A percentile compares a stretch with the other conserved stretches of the same genome.
Evolutionary conservation across 2,113 vertebrate genomes (phyloP).

Genomic region (Epinephelus cyanopodus): DNA sequence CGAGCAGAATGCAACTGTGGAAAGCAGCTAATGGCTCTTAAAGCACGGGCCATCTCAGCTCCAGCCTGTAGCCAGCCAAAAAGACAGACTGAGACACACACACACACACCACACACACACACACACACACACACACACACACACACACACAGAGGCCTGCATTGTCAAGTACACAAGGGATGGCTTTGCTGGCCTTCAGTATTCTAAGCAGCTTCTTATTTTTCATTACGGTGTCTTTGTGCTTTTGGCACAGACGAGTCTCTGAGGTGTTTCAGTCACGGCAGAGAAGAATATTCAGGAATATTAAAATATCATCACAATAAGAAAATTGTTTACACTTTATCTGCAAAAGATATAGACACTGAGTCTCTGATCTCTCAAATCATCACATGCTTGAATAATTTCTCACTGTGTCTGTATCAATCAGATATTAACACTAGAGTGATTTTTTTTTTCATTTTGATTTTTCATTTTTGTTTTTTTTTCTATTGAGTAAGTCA

Average conservation of each 20-base stretch:
- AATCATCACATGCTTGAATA: neutral
- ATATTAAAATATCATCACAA: neutral
- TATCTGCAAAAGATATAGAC: neutral
- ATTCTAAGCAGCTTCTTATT: slow-evolving; percentile 32
- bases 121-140: slow-evolving; percentile 21
- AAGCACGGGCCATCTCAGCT: slow-evolving; percentile 28
- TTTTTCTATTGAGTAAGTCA: too few species aligned
- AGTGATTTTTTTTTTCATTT: too few species aligned
- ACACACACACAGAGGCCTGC: slow-evolving; percentile 6
- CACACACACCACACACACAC: slow-evolving; percentile 6
- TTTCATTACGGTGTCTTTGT: slow-evolving; percentile 33
- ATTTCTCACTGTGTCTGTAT: neutral
- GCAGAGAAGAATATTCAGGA: slow-evolving; percentile 3
- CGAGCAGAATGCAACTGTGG: slow-evolving; percentile 36
- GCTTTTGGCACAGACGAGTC: slow-evolving; percentile 18
- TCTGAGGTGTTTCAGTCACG: slow-evolving; percentile 10
- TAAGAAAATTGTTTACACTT: neutral
- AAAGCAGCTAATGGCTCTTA: slow-evolving; percentile 52
- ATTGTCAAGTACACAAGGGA: slow-evolving; percentile 27
- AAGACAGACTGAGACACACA: neutral
- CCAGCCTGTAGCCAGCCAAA: slow-evolving; percentile 12
- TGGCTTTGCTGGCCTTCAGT: slow-evolving; percentile 28
- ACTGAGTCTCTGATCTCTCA: neutral
- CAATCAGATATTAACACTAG: neutral
- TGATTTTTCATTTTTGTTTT: too few species aligned